Conservation (phyloP, 2,113 vertebrate genomes). For the Capreolus pygargus region DNA sequence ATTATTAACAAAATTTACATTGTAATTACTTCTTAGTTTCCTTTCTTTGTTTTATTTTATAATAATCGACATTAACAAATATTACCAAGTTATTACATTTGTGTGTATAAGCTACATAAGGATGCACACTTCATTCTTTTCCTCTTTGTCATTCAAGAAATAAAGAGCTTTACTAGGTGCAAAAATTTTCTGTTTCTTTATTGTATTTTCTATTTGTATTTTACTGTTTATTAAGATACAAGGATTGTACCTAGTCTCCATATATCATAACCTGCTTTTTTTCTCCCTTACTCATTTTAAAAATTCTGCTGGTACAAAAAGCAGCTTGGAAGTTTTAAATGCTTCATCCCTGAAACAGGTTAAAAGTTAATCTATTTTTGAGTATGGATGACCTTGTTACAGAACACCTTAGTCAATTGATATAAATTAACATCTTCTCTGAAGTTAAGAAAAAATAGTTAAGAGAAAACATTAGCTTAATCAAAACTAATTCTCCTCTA, state of each 20-base stretch:
- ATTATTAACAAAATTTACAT: not conserved
- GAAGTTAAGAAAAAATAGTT: conserved; percentile 37
- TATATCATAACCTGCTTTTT: not conserved
- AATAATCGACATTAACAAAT: not conserved
- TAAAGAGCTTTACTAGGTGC: not conserved
- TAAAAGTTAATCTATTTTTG: conserved; percentile 17
- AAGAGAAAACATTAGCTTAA: conserved; percentile 1
- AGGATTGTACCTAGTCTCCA: not conserved
- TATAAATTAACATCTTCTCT: not conserved
- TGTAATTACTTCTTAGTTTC: not conserved
- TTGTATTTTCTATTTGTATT: not conserved
- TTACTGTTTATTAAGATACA: not conserved
- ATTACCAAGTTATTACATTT: not conserved
- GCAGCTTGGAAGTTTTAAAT: not conserved
- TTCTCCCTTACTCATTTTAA: not conserved
- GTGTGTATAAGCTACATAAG: not conserved
- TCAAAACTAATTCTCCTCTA: not conserved
- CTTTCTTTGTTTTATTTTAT: not conserved
- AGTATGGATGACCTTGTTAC: not conserved
- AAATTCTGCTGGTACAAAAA: not conserved
- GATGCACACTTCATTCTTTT: not conserved
- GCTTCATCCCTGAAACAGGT: not conserved
- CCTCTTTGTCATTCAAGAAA: not conserved
- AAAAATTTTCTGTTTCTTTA: not conserved
- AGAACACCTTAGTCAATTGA: not conserved